Base-by-base conservation (phyloP, 2,888 invertebrate genomes). In the Hipparchia sbordonii region DNA sequence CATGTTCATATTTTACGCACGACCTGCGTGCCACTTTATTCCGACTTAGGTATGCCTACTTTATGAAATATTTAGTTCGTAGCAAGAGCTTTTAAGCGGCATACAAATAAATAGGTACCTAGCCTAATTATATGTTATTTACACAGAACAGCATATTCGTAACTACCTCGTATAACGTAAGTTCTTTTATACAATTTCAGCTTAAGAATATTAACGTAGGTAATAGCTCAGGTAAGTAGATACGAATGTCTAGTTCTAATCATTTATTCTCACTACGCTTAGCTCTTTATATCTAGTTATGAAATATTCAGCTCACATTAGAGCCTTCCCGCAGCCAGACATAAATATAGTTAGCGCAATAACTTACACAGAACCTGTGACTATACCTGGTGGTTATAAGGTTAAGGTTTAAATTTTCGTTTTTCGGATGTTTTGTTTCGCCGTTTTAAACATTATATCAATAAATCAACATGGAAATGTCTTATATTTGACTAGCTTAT, bases 41-140 rank as follows among this genome's bases (percentile, higher is more conserved):
- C 5, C 39, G 5, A 39, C 39, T 54, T 54, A 46, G 9, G 4
- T 52, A 3, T 71, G 75, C 73, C 62, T 73, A 76, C 74, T 62
- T 60, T 71, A 75, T 77, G 73, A 76, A 77, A 76, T 74, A 77
- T 76, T 74, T 71, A 76, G 69, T 9, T 71, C 65, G 63, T 72
- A 67, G 69, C 74, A 75, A 76, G 69, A 74, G 74, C 72, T 61
- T 72, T 71, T 71, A 65, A 72, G 76, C 61, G 48, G 8, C 48
- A 54, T 23, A 56, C 70, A 72, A 72, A 61, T 45, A 39, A 13
- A 54, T 72, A 66, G 71, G 71, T 71, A 74, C 52, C 70, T 67
- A 67, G 65, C 70, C 70, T 45, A 68, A 69, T 56, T 57, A 56
- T 10, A 39, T 54, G 4, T 54, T 54, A 48, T 7, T 8, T 54